phyloP scores from a whole-genome alignment of 2,113 vertebrate species.

The Nettapus auritus region DNA sequence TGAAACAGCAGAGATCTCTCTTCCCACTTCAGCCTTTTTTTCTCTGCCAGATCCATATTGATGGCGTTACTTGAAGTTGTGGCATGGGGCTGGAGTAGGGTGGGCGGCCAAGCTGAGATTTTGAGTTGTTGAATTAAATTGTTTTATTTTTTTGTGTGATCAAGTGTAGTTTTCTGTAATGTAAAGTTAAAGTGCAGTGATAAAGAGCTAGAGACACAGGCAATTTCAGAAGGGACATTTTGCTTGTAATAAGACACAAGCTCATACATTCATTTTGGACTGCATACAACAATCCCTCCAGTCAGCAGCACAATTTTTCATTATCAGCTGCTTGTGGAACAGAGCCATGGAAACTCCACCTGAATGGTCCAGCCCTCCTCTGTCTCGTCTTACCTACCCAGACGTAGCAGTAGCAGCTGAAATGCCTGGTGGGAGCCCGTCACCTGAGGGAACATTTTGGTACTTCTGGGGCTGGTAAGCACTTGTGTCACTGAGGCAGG shows the following conservation, averaged over 20 bases:
- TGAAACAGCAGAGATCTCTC: background rate
- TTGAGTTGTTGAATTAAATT: accelerated
- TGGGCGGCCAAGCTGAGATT: background rate
- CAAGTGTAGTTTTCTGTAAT: accelerated
- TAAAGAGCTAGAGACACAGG: background rate
- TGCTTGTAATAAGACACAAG: background rate
- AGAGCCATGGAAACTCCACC: background rate
- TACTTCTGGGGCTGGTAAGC: background rate
- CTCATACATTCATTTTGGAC: background rate
- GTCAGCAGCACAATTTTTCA: accelerated
- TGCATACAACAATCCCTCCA: background rate
- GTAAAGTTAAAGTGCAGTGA: background rate
- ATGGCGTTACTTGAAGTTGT: too few species aligned
- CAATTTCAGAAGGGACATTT: background rate
- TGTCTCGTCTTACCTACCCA: background rate
- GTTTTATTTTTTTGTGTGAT: background rate
- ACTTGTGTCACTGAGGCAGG: background rate
- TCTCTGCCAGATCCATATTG: too few species aligned
- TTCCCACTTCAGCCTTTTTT: too few species aligned
- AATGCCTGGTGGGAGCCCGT: background rate
- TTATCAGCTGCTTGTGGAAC: background rate
- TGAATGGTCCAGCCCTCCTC: background rate
- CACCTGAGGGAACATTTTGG: background rate
- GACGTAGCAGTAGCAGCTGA: background rate
- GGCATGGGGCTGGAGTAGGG: too few species aligned